Base-by-base conservation (phyloP, 2,888 invertebrate genomes). In the Stramonita haemastoma region DNA sequence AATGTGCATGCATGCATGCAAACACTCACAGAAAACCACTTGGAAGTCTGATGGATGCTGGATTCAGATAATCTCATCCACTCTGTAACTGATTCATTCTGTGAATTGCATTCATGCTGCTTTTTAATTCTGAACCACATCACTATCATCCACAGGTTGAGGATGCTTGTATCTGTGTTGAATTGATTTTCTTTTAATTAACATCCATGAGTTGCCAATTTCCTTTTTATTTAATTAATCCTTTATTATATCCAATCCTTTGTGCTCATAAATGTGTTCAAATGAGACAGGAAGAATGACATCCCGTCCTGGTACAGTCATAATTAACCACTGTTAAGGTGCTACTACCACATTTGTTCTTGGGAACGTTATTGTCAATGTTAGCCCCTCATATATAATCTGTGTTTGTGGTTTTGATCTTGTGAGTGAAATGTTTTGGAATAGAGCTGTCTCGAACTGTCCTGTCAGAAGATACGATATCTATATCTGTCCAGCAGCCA, bases 281-380 rank as follows among this genome's bases (percentile, higher is more conserved):
- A 13, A n/a, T 26, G n/a, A 73, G n/a, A 73, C 73, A 73, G 73
- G 73, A 73, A 26, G n/a, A 73, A 73, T 26, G 26, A 22, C 73
- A 73, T n/a, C 22, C n/a, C n/a, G 26, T n/a, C n/a, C 26, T 5
- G n/a, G 22, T 26, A 73, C 29, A n/a, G 73, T 73, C 73, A 73
- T 73, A 73, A 73, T 73, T 13, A 13, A n/a, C 11, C n/a, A n/a
- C n/a, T 73, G 46, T 73, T 11, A 8, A 73, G n/a, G 73, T n/a
- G n/a, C n/a, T 73, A n/a, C 73, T 73, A 73, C n/a, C 73, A 73
- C n/a, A 8, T 73, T 22, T n/a, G n/a, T 73, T 73, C 73, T 73
- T n/a, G 26, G 19, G 66, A 66, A 5, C 26, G 19, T 19, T 66
- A 19, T 17, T 60, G 19, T 17, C 26, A 66, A 6, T 66, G 66